Evolutionary conservation across 1,140 invertebrate species (phyloP).

Genomic region (Bilobella aurantiaca): DNA sequence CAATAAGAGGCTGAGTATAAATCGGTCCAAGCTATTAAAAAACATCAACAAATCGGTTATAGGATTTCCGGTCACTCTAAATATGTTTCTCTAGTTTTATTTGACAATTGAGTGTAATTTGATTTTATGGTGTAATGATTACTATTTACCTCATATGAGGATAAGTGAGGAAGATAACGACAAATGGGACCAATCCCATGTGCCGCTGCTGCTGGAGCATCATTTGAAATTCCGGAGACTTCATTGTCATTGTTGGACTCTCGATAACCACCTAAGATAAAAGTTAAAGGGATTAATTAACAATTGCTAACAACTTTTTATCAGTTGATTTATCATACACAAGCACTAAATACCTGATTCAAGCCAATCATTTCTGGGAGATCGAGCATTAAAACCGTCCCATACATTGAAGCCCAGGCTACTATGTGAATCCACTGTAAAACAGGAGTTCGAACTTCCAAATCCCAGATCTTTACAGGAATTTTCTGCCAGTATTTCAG

Average conservation of each 20-base stretch:
- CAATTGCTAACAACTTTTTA: neutral
- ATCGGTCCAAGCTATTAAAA: conserved; percentile 26
- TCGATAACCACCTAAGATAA: conserved; percentile 22
- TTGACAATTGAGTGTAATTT: neutral
- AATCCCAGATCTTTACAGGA: conserved; percentile 11
- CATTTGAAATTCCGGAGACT: conserved; percentile 21
- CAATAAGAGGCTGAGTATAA: neutral
- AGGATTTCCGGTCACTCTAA: no score
- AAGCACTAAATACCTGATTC: conserved; percentile 20
- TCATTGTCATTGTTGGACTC: conserved; percentile 11
- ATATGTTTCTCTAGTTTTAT: neutral
- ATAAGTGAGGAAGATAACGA: conserved; percentile 11
- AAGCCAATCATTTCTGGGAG: conserved; percentile 29
- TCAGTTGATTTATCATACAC: neutral
- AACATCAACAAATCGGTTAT: no score
- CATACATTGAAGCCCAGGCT: conserved; percentile 26
- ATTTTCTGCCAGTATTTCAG: conserved; percentile 19
- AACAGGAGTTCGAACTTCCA: neutral
- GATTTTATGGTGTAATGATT: neutral
- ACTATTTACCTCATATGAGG: conserved; percentile 27
- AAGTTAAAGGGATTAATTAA: neutral
- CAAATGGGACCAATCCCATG: conserved; percentile 29
- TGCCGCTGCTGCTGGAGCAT: conserved; percentile 25
- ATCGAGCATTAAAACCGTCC: conserved; percentile 27
- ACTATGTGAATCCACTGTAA: conserved; percentile 14